Evolutionary conservation across 2,888 invertebrate species (phyloP), one percentile per base, ranked within the genome.

Genomic region (Limnephilus auricula): DNA sequence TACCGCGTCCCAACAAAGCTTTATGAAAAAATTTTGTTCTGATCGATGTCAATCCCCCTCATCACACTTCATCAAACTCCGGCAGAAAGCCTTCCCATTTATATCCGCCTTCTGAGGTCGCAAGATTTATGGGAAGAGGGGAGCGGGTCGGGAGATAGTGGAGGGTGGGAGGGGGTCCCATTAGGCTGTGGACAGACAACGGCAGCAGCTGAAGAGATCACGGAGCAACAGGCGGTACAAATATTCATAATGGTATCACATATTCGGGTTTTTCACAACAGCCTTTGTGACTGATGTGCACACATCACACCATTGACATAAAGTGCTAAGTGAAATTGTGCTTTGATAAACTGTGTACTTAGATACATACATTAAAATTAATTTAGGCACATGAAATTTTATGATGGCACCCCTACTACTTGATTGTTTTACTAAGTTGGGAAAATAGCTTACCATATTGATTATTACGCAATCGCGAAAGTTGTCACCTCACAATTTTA

Each of bases 61-160:
- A 85, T 85, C 30, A 85, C 84, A 85, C 34, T 85, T 85, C 37
- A 85, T 85, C 84, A 85, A 85, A 85, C 84, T 85, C 37, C 30
- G 13, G 84, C 84, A n/a, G 40, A 40, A 40, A 37, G 84, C 84
- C 40, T 37, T 40, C 15, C 45, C 84, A 85, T 85, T 85, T 85
- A 85, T 85, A 45, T 85, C 30, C 45, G 37, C 84, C 84, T 40
- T 85, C 37, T 40, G 84, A 40, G 84, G 84, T 85, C 84, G 10
- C 40, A 15, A n/a, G 84, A 85, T 85, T 85, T 40, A 85, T 85
- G 84, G 84, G 10, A 2, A 12, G 40, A 45, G 45, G 2, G 30
- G 15, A n/a, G 84, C n/a, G 40, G 9, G 84, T n/a, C 15, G 18
- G 65, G 65, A 1, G 65, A 18, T 65, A n/a, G 25, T 5, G 18